Evolutionary conservation across 2,888 invertebrate species (phyloP), one percentile per base, ranked within the genome.

Genomic region (Agrochola lychnidis): DNA sequence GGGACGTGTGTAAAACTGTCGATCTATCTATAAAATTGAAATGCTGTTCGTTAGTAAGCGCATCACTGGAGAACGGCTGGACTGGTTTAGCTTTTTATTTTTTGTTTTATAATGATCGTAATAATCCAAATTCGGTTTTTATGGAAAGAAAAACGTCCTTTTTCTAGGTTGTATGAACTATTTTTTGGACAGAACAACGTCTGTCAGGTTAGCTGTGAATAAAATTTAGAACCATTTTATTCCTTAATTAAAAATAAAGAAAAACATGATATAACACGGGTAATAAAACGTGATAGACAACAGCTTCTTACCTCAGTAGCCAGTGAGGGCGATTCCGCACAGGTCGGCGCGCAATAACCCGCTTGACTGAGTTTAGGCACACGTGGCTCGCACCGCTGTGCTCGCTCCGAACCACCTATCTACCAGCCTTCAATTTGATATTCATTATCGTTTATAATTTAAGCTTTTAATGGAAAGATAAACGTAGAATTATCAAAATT

Each of bases 341-440:
- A 91, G 93, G 88, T 90, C 92, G 91, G 80, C 89, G 91, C 89
- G 86, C 93, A 94, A 93, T 94, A 90, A 87, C 90, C 86, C 91
- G 92, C 93, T 90, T 93, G 92, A 93, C 92, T 90, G 92, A 83
- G 89, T 91, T 89, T 87, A 87, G 79, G 85, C 82, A 85, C 86
- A 83, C 67, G 81, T 76, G 75, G 51, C 61, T 51, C 66, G 61
- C 69, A 70, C 62, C 82, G 30, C 22, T 62, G 71, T 77, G 63
- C 74, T 40, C 59, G n/a, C 59, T 59, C 63, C 30, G 22, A 6
- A 59, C 79, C 25, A 53, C n/a, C 51, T 67, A 73, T 48, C 40
- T n/a, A 25, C 16, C 16, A 62, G 30, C 57, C 61, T 79, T 70
- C 59, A 61, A 67, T 80, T 71, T 80, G 61, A 66, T 78, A 66